These are phyloP conservation scores for Desmodus rotundus DNA, from an alignment of 2,113 vertebrate genomes.

Conservation along the genomic window DNA sequence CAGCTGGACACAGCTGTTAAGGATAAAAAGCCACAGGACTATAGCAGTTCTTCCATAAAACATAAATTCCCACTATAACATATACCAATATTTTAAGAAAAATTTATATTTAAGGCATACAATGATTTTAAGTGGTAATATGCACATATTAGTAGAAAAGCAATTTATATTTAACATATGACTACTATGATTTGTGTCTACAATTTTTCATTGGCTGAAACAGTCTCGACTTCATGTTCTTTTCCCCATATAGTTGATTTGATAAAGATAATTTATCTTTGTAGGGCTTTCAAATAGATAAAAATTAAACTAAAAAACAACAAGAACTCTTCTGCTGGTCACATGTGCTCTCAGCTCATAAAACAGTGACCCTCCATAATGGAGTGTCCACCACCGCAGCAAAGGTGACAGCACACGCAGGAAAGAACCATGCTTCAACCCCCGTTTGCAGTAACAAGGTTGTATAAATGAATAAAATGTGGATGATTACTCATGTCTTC, in stretches of 20 bases:
- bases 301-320: neutral
- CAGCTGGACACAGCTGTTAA: constrained; percentile 76
- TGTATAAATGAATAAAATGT: neutral
- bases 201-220: neutral
- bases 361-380: neutral
- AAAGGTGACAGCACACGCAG: neutral
- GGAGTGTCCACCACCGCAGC: too few species aligned
- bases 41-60: constrained; percentile 10
- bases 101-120: neutral
- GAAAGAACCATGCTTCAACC: neutral
- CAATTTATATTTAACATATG: neutral
- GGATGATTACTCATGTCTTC: neutral
- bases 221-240: neutral
- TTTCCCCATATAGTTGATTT: neutral
- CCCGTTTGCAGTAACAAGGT: neutral
- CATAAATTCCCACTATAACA: constrained; percentile 7
- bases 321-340: neutral
- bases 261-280: neutral
- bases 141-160: neutral
- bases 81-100: neutral
- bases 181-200: neutral
- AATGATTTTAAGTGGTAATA: neutral
- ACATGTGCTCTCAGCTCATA: neutral
- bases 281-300: constrained; percentile 5
- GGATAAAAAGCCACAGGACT: constrained; percentile 37